Percentiles rank a stretch among this genome's conserved stretches.
These are phyloP conservation scores for Rhyacophila brunnea DNA, from an alignment of 1,140 invertebrate species.

Conservation along the genomic window DNA sequence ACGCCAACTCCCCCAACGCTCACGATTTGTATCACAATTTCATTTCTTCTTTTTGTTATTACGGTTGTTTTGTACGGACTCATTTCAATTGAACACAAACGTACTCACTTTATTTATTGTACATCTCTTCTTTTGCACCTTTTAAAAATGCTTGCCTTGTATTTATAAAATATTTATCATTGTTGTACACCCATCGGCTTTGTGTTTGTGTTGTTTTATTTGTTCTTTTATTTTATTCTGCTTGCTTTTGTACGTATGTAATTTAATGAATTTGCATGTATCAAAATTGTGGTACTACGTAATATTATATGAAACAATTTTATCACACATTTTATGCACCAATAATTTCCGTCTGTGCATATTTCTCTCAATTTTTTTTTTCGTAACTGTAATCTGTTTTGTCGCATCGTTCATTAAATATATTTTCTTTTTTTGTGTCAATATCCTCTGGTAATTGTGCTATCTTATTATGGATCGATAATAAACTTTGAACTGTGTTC, in stretches of 20 bases:
- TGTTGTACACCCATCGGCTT: background rate
- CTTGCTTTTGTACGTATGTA: background rate
- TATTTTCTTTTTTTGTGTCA: too few species aligned
- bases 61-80: background rate
- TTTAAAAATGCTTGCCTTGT: background rate
- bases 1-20: slow-evolving; percentile 1
- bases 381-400: slow-evolving; percentile 16
- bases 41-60: slow-evolving; percentile 26
- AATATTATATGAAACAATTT: too few species aligned
- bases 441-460: too few species aligned
- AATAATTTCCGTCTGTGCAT: too few species aligned
- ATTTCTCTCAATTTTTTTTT: background rate
- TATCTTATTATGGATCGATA: too few species aligned
- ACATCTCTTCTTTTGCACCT: background rate
- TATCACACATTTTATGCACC: too few species aligned
- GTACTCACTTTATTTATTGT: background rate
- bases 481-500: background rate
- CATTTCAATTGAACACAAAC: background rate
- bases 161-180: background rate
- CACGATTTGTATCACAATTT: slow-evolving; percentile 33
- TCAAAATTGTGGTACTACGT: background rate
- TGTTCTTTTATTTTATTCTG: background rate
- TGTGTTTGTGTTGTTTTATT: background rate
- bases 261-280: background rate
- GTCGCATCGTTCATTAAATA: slow-evolving; percentile 2